Conservation (phyloP, 1,140 invertebrate species). For the Drosophila bocqueti region DNA sequence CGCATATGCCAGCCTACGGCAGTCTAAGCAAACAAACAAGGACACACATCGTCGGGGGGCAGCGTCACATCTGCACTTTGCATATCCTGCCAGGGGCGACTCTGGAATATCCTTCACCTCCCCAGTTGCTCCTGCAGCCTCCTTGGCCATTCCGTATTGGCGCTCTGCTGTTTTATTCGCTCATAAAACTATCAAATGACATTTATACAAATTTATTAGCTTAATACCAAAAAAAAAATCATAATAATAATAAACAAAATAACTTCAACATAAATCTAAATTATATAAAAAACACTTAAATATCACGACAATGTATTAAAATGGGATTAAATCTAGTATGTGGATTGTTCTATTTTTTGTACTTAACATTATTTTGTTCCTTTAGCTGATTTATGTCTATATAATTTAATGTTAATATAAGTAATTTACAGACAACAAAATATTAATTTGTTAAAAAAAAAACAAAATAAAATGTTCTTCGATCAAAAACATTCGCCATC, state of each 20-base stretch:
- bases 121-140: not conserved
- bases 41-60: constrained; percentile 6
- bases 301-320: not conserved
- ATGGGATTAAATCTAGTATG: not conserved
- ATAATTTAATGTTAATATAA: not conserved
- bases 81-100: constrained; percentile 58
- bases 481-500: not conserved
- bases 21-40: constrained; percentile 48
- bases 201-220: constrained; percentile 58
- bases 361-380: not conserved
- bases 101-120: constrained; percentile 19
- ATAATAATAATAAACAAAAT: not conserved
- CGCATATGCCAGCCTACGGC: constrained; percentile 65
- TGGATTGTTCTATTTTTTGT: not conserved
- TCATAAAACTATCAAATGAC: constrained; percentile 71
- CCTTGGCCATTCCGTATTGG: constrained; percentile 12
- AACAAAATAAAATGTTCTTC: not conserved
- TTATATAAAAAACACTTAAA: not conserved
- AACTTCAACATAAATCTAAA: not conserved
- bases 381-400: not conserved
- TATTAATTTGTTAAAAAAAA: not conserved
- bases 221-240: not conserved
- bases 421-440: not conserved
- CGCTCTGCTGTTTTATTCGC: constrained; percentile 49
- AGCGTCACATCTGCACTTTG: constrained; percentile 66